Evolutionary conservation across 2,888 invertebrate species (phyloP).

Genomic region (Drosophila paramelanica): DNA sequence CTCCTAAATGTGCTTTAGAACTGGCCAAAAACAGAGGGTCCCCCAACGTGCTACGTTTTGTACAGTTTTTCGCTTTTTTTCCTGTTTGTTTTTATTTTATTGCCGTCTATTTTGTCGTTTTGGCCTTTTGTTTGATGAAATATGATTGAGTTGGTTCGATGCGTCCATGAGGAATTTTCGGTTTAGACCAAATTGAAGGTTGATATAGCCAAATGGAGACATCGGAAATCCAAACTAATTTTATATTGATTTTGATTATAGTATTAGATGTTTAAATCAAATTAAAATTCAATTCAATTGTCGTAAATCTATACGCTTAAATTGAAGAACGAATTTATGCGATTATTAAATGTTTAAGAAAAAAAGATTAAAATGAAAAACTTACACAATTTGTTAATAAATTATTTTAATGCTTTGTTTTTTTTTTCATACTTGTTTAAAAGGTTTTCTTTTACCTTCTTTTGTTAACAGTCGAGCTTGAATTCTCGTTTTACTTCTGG

Average conservation of each 20-base stretch:
- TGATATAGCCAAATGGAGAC: slow-evolving; percentile 8
- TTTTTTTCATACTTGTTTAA: not conserved
- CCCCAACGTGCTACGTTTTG: slow-evolving; percentile 9
- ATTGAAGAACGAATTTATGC: too few relatives aligned
- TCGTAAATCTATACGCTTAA: too few relatives aligned
- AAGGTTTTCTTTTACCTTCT: not conserved
- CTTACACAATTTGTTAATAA: too few relatives aligned
- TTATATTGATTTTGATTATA: too few relatives aligned
- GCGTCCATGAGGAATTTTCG: slow-evolving; percentile 19
- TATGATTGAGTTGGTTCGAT: slow-evolving; percentile 63
- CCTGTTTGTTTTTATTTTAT: slow-evolving; percentile 41
- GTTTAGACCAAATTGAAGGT: slow-evolving; percentile 7
- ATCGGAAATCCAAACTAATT: not conserved
- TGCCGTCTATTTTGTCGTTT: slow-evolving; percentile 55
- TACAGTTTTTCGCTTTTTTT: slow-evolving; percentile 1
- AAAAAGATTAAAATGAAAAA: too few relatives aligned
- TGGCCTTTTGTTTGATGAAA: slow-evolving; percentile 68
- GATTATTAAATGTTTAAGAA: too few relatives aligned
- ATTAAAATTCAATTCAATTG: too few relatives aligned
- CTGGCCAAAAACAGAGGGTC: slow-evolving; percentile 31
- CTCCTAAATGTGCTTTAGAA: slow-evolving; percentile 28
- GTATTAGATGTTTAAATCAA: too few relatives aligned
- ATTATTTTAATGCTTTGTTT: not conserved
- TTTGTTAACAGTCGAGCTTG: too few relatives aligned
- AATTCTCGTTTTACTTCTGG: not conserved